Evolutionary conservation across 1,140 invertebrate genomes (phyloP), one percentile per base, ranked within the genome.

Genomic region (Drosophila pseudoananassae): DNA sequence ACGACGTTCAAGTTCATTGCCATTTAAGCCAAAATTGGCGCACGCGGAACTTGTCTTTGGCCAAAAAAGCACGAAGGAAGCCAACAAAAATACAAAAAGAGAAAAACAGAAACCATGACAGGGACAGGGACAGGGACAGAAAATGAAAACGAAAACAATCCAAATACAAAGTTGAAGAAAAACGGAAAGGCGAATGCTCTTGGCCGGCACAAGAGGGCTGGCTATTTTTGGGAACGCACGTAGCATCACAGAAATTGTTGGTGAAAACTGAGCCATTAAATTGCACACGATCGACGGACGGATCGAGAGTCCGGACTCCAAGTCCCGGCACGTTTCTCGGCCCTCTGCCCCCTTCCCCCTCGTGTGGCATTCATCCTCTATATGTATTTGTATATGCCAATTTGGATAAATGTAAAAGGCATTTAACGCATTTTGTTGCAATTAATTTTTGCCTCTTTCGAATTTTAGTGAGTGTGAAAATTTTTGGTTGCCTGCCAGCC

Each of bases 341-440:
- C 7, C 36, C 3, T 20, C 20, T 20, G 36, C 36, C 10, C n/a
- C 36, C 36, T 14, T 1, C 10, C 36, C 10, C 0, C 31, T n/a
- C 31, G 0, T 9, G 9, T 17, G 56, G 73, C 72, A 76, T 72
- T 72, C 69, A 56, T 38, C 15, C 52, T 23, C 14, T 9, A 0
- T 3, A 4, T 2, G 9, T 2, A 14, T 40, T n/a, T n/a, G n/a
- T 15, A 4, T 4, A 40, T 40, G 14, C 40, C 40, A 43, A 46
- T 59, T 49, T 58, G 50, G 54, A 71, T 50, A 29, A 65, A 71
- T 63, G 46, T 52, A 20, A 47, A 43, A 59, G 69, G 75, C 69
- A 78, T 77, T 78, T 78, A 77, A 78, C 74, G 58, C 66, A 77
- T 64, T 66, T 64, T 63, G 76, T 77, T 78, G 75, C 66, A 77